Base-by-base conservation (phyloP, 2,888 invertebrate genomes). In the Anorthoa munda region DNA sequence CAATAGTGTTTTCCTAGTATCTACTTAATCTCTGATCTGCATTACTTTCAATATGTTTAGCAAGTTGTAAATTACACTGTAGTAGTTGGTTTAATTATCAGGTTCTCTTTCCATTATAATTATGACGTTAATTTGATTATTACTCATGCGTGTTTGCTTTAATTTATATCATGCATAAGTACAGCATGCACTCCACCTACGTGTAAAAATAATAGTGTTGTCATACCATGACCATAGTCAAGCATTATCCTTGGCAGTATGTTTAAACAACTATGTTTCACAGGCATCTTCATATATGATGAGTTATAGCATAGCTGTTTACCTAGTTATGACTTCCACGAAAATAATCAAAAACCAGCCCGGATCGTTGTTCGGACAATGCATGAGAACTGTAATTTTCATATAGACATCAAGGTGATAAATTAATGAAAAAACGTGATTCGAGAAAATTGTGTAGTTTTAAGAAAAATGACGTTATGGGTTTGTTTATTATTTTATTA, bases 401-500 rank as follows among this genome's bases (percentile, higher is more conserved):
- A 65, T 67, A 74, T 50, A 60, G 64, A 68, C 51, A 83, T 77
- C 50, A 72, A 67, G 39, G 17, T 66, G 61, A 68, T 59, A 72
- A 71, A 55, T 66, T n/a, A 18, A 72, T 59, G 11, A 53, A 76
- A 72, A 69, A 74, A 39, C 17, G n/a, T 72, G 15, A 63, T 77
- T 75, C 75, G 55, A 50, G 55, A 76, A 81, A 81, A 70, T 56
- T 56, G 45, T 45, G 46, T 46, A 72, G 69, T 83, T 81, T 75
- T 55, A 46, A 63, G 70, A 77, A 83, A 77, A 65, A 77, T 81
- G 74, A 77, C 79, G 77, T 50, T 55, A 71, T 67, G 68, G 23
- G 51, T 67, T 58, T 68, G 77, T 83, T 83, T 80, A 82, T 86
- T 84, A 61, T 77, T 39, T 39, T 77, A 77, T 80, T 79, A 79